Evolutionary conservation across 2,888 invertebrate species (phyloP), one percentile per base, ranked within the genome.

Genomic region (Ectemnius cavifrons): DNA sequence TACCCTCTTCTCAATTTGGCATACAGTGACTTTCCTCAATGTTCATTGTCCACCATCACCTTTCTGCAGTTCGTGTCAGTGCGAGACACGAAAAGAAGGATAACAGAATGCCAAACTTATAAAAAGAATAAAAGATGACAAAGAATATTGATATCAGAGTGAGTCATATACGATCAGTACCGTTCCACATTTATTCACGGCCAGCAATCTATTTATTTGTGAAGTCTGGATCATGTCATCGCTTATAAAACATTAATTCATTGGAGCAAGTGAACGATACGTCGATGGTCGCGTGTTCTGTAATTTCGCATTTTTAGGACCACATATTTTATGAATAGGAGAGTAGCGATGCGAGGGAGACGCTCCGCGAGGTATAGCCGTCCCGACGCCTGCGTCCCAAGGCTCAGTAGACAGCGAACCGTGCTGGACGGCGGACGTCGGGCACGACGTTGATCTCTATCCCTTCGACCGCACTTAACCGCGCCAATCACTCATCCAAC

Each of bases 351-450:
- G 37, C 37, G 37, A 37, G 37, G 45, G 59, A 68, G 57, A 13
- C 46, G 62, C 57, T 62, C 23, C 61, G 62, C 37, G 49, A 56
- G 59, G 59, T 45, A 47, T 58, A 67, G 56, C 52, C 79, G 82
- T 71, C 78, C 63, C 71, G 83, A 88, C 88, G 89, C 86, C 84
- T 84, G 87, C 86, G 86, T 87, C 86, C 80, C 77, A 57, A 63
- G 77, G 68, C 68, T 86, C 87, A 89, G 89, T 89, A 87, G 76
- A 84, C 85, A 84, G 84, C 84, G 85, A 86, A 80, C 84, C 89
- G 89, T 83, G 84, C 72, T 69, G 71, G 66, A 83, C 79, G 82
- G 78, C 85, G 85, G 86, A 83, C 84, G 89, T 80, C 86, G 80
- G 81, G 63, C 80, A 52, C n/a, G 71, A 57, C 87, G 81, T 76